Base-by-base conservation (phyloP, 2,888 invertebrate species). In the Helleia helle region DNA sequence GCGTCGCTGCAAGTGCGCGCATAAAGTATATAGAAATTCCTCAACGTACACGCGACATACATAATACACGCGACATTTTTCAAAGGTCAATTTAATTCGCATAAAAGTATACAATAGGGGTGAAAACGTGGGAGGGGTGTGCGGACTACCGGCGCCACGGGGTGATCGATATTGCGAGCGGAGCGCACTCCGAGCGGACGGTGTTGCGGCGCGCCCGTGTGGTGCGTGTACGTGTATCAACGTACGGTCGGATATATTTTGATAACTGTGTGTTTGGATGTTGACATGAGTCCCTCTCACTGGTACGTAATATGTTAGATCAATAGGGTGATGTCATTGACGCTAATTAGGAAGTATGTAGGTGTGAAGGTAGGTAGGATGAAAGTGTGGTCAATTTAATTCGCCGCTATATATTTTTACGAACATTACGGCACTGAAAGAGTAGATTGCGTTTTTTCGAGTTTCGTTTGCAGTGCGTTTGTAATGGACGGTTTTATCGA, bases 121-220 rank as follows among this genome's bases (percentile, higher is more conserved):
- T 9, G 18, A 6, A 6, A 9, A 52, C 48, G 52, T 56, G 72
- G 69, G 72, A 61, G 74, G 72, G 72, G 79, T 58, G 66, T 77
- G 72, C 80, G 80, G 79, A 72, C 64, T 71, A 76, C 61, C 75
- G 83, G 81, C 83, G 83, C 83, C 83, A 64, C 77, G 56, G 72
- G 69, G 48, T 64, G 77, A 80, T 83, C 83, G 76, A 81, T 83
- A 80, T 63, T 60, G 61, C 67, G 62, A 60, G 41, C 43, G 55
- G 65, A 59, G n/a, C n/a, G n/a, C n/a, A n/a, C n/a, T n/a, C n/a
- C n/a, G n/a, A n/a, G n/a, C n/a, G n/a, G n/a, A n/a, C n/a, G n/a
- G n/a, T n/a, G n/a, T 66, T 63, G 66, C 65, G 59, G 52, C 54
- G 58, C 50, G 52, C 55, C 54, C 47, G 49, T 43, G 41, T 54